Evolutionary conservation across 2,113 vertebrate species (phyloP).

Genomic region (Paradoxurus hermaphroditus): DNA sequence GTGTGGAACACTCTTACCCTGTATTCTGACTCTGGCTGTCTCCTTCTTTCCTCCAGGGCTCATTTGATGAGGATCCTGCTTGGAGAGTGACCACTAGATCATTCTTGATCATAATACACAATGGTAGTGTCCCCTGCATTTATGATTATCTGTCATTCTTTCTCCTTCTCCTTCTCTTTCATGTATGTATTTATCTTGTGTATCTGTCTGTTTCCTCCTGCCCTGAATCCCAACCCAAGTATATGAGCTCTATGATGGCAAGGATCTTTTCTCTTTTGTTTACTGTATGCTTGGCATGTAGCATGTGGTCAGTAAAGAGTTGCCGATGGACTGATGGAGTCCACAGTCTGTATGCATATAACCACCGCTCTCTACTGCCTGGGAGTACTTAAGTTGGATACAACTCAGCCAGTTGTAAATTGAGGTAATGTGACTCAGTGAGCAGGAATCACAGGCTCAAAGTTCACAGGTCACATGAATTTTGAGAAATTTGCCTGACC

Average conservation of each 20-base stretch:
- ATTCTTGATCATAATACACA: not conserved
- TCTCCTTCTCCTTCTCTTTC: not conserved
- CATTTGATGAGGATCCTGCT: not conserved
- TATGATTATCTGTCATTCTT: not conserved
- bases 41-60: not conserved
- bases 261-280: not conserved
- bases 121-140: not conserved
- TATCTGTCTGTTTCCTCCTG: not conserved
- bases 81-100: not conserved
- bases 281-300: not conserved
- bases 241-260: not conserved
- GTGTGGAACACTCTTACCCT: not conserved
- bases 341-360: not conserved
- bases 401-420: not conserved
- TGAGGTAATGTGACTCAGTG: not conserved
- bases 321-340: not conserved
- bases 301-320: not conserved
- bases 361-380: not conserved
- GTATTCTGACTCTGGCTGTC: not conserved
- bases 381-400: not conserved
- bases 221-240: rapidly evolving
- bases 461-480: not conserved
- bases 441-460: not conserved
- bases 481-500: slow-evolving; percentile 4
- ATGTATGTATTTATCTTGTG: not conserved